Evolutionary conservation across 2,113 vertebrate genomes (phyloP), one percentile per base, ranked within the genome.

Genomic region (Corapipo altera): DNA sequence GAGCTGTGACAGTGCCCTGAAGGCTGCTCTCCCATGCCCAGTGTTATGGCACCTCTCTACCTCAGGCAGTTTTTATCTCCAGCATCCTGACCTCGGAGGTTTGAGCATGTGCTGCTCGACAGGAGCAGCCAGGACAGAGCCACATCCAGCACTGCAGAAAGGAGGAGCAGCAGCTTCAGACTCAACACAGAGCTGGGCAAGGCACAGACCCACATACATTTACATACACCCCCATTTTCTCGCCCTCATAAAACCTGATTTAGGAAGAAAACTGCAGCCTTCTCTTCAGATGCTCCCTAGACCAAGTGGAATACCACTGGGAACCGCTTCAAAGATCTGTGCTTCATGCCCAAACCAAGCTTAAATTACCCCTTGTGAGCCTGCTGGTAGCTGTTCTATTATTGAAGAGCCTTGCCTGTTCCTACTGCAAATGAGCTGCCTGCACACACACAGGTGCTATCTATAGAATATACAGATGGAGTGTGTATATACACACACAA

Each of bases 261-360:
- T 32, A n/a, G 76, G 59, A 69, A 76, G 43, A 67, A 92, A 69
- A 83, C 32, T 10, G 69, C 54, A 58, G 71, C 37, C 30, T 62
- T 82, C 87, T 44, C 73, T 79, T 39, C 46, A 75, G 74, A 69
- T 72, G 80, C 32, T 95, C 69, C 61, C 74, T 52, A 57, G 70
- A 66, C 64, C 43, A 30, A 75, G 35, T 6, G 43, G 59, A 82
- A 74, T 85, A 72, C 74, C n/a, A 55, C 61, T 49, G 85, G 88
- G 84, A 82, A 67, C 28, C 16, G 21, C 94, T 91, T 94, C 92
- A 93, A 95, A 94, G 77, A 76, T 43, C 76, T 57, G 49, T 73
- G 67, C 66, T 89, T 89, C 69, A 10, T 55, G 80, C 48, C 93
- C 67, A 11, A 82, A 81, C 26, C 58, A 89, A 89, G 44, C 66